phyloP scores from a whole-genome alignment of 1,140 invertebrate genomes.

The Sminthurides bifidus region DNA sequence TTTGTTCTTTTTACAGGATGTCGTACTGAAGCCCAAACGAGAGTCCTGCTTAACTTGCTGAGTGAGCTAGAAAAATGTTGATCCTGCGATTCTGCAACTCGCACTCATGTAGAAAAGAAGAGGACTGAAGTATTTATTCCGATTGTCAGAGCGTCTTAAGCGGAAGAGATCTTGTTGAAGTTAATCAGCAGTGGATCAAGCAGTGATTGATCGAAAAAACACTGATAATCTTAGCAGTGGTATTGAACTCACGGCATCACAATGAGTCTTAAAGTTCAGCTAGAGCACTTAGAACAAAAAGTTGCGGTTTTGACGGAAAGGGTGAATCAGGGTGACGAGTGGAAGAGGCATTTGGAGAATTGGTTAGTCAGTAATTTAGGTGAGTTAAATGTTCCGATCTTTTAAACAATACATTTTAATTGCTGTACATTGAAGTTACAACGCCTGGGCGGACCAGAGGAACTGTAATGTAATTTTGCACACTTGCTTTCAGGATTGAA shows the following conservation, averaged over 20 bases:
- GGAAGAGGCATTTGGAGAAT: background rate
- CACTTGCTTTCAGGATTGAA: background rate
- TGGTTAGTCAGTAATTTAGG: background rate
- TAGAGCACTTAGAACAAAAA: background rate
- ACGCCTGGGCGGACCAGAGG: too few species aligned
- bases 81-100: too few species aligned
- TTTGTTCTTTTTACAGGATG: too few species aligned
- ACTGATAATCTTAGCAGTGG: too few species aligned
- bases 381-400: background rate
- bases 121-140: background rate
- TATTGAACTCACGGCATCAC: too few species aligned
- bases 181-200: too few species aligned
- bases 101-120: background rate
- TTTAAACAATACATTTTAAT: background rate
- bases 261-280: conserved; percentile 1
- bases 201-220: too few species aligned
- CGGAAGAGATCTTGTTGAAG: too few species aligned
- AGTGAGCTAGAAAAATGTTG: too few species aligned
- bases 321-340: background rate
- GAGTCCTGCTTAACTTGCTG: too few species aligned
- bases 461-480: background rate
- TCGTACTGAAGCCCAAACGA: too few species aligned
- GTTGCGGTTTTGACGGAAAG: background rate
- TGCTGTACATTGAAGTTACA: background rate
- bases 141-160: too few species aligned